A percentile compares a stretch with the other conserved stretches of the same genome.
Conservation (phyloP, 2,797 vertebrate genomes). For the Falco naumanni region DNA sequence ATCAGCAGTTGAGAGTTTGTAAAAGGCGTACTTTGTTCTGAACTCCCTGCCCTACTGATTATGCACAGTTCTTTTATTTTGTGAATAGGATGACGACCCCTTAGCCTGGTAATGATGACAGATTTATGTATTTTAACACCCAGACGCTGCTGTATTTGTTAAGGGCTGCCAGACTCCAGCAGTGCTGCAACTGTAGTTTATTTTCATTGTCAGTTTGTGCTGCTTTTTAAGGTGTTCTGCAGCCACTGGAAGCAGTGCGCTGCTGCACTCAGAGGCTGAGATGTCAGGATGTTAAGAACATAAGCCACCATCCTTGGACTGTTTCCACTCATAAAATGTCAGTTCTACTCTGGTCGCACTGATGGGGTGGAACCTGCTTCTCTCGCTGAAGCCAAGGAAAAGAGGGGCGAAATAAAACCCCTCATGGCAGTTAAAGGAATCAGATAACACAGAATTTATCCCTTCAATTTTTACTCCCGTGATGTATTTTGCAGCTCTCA, state of each 20-base stretch:
- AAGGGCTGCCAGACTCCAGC: constrained; percentile 65
- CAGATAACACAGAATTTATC: constrained; percentile 3
- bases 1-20: constrained; percentile 74
- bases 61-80: constrained; percentile 70
- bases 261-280: constrained; percentile 27
- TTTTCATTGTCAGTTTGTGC: constrained; percentile 63
- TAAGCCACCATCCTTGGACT: constrained; percentile 40
- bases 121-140: constrained; percentile 78
- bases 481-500: constrained; percentile 4
- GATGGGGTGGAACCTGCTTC: background rate
- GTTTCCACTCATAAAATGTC: constrained; percentile 55
- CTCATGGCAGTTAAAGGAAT: background rate
- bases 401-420: constrained; percentile 11
- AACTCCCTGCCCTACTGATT: constrained; percentile 71
- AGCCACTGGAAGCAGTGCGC: constrained; percentile 25
- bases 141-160: constrained; percentile 72
- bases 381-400: background rate
- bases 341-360: background rate
- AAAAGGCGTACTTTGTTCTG: constrained; percentile 75
- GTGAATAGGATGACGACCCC: constrained; percentile 68
- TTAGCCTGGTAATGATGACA: constrained; percentile 73
- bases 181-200: constrained; percentile 37
- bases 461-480: background rate
- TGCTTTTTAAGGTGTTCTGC: constrained; percentile 63
- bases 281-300: constrained; percentile 60